Base-by-base conservation (phyloP, 2,888 invertebrate genomes). In the Drosophila neutralis region DNA sequence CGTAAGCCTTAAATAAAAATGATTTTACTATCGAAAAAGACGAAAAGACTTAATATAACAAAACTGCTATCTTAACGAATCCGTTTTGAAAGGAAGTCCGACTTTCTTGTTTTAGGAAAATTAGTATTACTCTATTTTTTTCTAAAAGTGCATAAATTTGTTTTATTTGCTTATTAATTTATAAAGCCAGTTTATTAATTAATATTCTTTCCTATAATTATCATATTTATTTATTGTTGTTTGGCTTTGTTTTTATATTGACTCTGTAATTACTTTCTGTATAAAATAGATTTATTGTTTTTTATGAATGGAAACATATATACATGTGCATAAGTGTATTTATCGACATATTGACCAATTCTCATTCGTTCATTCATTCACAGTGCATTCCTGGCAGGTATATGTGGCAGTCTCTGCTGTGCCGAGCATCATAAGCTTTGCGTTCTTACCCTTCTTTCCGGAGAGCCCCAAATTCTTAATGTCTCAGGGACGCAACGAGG, bases 401-500 rank as follows among this genome's bases (percentile, higher is more conserved):
- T 91, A 90, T 69, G 79, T 91, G 24, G 83, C 86, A 13, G 24
- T 83, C 21, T 82, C 80, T 5, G 87, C 91, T 1, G 2, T 83
- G 15, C 90, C 91, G 18, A 90, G 90, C 49, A 63, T 91, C 0
- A 24, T 86, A n/a, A 75, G 82, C 61, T 83, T 69, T 15, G 6
- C 73, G 5, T 35, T 82, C 0, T 81, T 90, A 8, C 61, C 72
- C 40, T 77, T 91, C 69, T 87, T 91, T 33, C 92, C 91, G 27
- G 92, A 92, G 57, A 76, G 92, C 92, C 78, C 93, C 4, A 92
- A 92, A 72, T 92, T 92, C 69, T 79, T 92, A 2, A 92, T 92
- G 91, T 79, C 92, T 1, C 82, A 83, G 13, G 92, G 92, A 3
- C 84, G 89, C 33, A 92, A 93, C 57, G 73, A 77, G 21, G 91